Evolutionary conservation across 2,888 invertebrate species (phyloP), one percentile per base, ranked within the genome.

Genomic region (Drosophila parthenogenetica): DNA sequence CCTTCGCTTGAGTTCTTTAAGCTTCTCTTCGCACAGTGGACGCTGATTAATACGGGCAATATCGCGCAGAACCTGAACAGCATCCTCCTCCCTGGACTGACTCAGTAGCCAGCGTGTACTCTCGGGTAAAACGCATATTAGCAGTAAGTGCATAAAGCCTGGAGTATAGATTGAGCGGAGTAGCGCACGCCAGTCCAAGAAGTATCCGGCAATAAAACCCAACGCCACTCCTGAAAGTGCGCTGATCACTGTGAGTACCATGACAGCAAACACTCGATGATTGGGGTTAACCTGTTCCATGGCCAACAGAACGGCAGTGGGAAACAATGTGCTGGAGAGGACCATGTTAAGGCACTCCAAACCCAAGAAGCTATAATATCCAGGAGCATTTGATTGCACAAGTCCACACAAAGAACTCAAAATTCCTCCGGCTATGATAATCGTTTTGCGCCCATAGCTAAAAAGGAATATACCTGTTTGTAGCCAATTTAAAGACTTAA

Each of bases 21-120:
- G 65, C 22, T 77, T 62, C 0, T 53, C 42, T 7, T 89, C 84
- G 4, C 87, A 50, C 25, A 90, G 32, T 0, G 50, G 25, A 3
- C 82, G 81, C 1, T 65, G 62, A 67, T 96, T 96, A 71, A 94
- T 93, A 53, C 93, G 91, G 0, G 95, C 95, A 16, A 95, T 94
- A 86, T 93, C 94, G 32, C 93, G 92, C 11, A 95, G 91, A 13
- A 95, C 93, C 1, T 91, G 89, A 53, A 55, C 19, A 19, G 43
- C 54, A 2, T 55, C 54, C 19, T 55, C 43, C 14, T 55, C 54
- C 14, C 35, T 55, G 43, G 54, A 55, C 35, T 55, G 43, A 19
- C 54, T 55, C 19, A 55, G 43, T 32, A 55, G n/a, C 54, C 54
- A 55, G 19, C 19, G 43, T 17, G 43, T 7, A 35, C 54, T 55